Evolutionary conservation across 2,797 vertebrate genomes (phyloP).

Genomic region (Pampus argenteus): DNA sequence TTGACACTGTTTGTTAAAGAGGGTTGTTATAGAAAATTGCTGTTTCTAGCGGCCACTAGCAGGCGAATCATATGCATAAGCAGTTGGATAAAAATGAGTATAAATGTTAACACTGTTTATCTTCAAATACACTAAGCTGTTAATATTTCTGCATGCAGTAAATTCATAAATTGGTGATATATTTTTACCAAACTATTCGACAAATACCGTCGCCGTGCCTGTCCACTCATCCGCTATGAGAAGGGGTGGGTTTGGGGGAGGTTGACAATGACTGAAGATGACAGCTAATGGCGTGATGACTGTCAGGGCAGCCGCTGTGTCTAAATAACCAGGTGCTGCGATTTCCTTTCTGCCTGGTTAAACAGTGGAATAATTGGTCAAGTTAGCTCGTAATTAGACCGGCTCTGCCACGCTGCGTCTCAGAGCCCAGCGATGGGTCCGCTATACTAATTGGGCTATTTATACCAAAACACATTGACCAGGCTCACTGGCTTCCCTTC

Average conservation of each 20-base stretch:
- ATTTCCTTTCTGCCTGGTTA: slow-evolving; percentile 79
- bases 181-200: not conserved
- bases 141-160: not conserved
- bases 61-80: not conserved
- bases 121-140: not conserved
- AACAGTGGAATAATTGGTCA: slow-evolving; percentile 81
- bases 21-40: no score
- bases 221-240: slow-evolving; percentile 1
- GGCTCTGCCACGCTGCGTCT: slow-evolving; percentile 68
- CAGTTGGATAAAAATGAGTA: not conserved
- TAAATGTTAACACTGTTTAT: no score
- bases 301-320: slow-evolving; percentile 66
- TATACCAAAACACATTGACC: slow-evolving; percentile 73
- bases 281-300: slow-evolving; percentile 64
- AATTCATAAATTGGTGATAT: not conserved
- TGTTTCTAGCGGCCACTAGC: no score
- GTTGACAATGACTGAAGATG: slow-evolving; percentile 73
- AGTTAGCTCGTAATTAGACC: slow-evolving; percentile 80
- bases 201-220: not conserved
- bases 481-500: slow-evolving; percentile 61
- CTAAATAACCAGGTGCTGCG: slow-evolving; percentile 76
- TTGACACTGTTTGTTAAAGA: no score
- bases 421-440: slow-evolving; percentile 56
- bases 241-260: slow-evolving; percentile 20
- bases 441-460: slow-evolving; percentile 81